These are phyloP conservation scores for Cheilosia variabilis DNA, from an alignment of 2,888 invertebrate species.

Conservation along the genomic window DNA sequence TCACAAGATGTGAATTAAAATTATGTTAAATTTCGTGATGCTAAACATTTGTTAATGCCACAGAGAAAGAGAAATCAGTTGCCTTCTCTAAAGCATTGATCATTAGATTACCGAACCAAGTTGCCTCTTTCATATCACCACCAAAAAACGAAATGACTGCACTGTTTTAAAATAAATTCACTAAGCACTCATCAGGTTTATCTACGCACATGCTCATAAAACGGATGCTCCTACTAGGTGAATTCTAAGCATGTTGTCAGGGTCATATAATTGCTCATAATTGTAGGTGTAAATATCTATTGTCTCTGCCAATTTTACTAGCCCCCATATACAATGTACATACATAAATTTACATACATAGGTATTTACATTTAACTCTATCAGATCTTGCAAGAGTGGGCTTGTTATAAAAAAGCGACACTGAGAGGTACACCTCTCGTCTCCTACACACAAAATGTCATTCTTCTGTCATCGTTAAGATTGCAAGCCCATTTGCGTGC, in stretches of 20 bases:
- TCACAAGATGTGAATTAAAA: too few relatives aligned
- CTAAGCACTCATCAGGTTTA: neutral
- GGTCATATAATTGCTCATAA: constrained; percentile 20
- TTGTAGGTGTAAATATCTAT: constrained; percentile 47
- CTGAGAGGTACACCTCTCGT: constrained; percentile 38
- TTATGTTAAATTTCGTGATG: too few relatives aligned
- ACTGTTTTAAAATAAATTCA: too few relatives aligned
- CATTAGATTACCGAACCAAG: too few relatives aligned
- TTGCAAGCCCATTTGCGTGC: constrained; percentile 55
- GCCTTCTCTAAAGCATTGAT: too few relatives aligned
- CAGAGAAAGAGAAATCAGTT: too few relatives aligned
- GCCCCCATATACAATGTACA: neutral
- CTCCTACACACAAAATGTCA: constrained; percentile 56
- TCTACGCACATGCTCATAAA: neutral
- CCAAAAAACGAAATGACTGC: too few relatives aligned
- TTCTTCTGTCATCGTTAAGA: constrained; percentile 65
- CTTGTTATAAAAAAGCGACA: constrained; percentile 8
- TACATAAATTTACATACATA: constrained; percentile 16
- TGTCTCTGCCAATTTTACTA: constrained; percentile 38
- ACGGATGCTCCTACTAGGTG: neutral
- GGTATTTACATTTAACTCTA: neutral
- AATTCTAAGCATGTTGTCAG: constrained; percentile 19
- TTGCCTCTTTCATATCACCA: too few relatives aligned
- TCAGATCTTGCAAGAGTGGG: constrained; percentile 13
- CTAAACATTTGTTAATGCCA: too few relatives aligned